Base-by-base conservation (phyloP, 2,888 invertebrate species). In the Eugnorisma glareosa region DNA sequence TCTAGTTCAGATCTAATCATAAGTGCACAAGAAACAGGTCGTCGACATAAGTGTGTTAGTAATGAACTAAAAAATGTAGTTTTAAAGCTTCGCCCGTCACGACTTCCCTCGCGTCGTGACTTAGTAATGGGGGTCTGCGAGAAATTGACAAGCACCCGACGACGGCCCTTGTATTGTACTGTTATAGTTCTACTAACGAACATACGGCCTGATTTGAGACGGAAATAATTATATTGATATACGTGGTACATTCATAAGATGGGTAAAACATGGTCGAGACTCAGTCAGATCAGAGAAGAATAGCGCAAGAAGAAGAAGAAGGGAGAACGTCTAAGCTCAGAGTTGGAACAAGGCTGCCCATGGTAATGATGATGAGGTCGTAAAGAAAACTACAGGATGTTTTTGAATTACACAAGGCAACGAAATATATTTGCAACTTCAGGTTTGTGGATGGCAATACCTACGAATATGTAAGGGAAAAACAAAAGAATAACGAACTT, bases 91-190 rank as follows among this genome's bases (percentile, higher is more conserved):
- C 48, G 48, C 43, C 66, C 35, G 87, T 87, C 89, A 88, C 87
- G 87, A 87, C 81, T 88, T 81, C 43, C 70, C 70, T 66, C 79
- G 74, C 67, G 71, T 87, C 88, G 88, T 88, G 88, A 88, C 86
- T 82, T 67, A 37, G 72, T 81, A 81, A 88, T 86, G 88, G 78
- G 68, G 57, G 81, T 21, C 73, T 70, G 69, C 67, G 61, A 61
- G 75, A 86, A 81, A 82, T 82, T 83, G 83, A 88, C 87, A 88
- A 80, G 69, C 66, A 54, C 63, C 67, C 67, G 63, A 67, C 67
- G 63, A 67, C 48, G 71, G 75, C 79, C 77, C 82, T 89, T 85
- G 54, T 67, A 66, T 63, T 75, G 76, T 78, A 64, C 70, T 81
- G 75, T 76, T 73, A 74, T 28, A 73, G 63, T 37, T 48, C 15